Evolutionary conservation across 2,888 invertebrate species (phyloP), one percentile per base, ranked within the genome.

Genomic region (Drosophila putrida): DNA sequence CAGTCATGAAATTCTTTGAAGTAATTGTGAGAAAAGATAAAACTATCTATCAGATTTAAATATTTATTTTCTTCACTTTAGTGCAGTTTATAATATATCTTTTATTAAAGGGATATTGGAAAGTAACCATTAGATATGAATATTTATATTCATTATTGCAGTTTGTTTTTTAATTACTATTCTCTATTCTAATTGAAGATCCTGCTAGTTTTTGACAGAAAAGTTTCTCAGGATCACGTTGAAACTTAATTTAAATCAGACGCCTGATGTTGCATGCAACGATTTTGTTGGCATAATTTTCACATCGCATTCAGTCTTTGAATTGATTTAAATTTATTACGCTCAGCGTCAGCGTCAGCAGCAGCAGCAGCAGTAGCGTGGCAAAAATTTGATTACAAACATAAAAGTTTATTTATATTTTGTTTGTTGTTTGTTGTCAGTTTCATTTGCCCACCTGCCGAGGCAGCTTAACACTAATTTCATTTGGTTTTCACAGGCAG

Each of bases 341-440:
- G 67, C 70, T 63, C 27, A 50, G 53, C 71, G 73, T 72, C 76
- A 76, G 88, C 78, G 75, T 20, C 20, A 20, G 20, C 20, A 20
- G 20, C 20, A 20, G 20, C 20, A 20, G 20, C 20, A 20, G 20
- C 20, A 20, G 1, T 20, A 20, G 71, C 70, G 61, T 67, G 76
- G 70, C 71, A 73, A 73, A 74, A 82, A 89, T 90, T 86, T 86
- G 78, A 88, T 88, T 90, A 86, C 70, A 57, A 61, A 70, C 89
- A 80, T 90, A 89, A 88, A 90, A 89, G 82, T 88, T 86, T 79
- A 83, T 83, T 90, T 88, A 71, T 76, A 73, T 73, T 63, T 80
- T 62, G 70, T 75, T 75, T 67, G 76, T 57, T 66, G 55, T 59
- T 61, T 59, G 65, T 62, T 72, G 63, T 55, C 55, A 47, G 77